These are phyloP conservation scores for Drosophila koepferae DNA, from an alignment of 2,888 invertebrate species.

Conservation along the genomic window DNA sequence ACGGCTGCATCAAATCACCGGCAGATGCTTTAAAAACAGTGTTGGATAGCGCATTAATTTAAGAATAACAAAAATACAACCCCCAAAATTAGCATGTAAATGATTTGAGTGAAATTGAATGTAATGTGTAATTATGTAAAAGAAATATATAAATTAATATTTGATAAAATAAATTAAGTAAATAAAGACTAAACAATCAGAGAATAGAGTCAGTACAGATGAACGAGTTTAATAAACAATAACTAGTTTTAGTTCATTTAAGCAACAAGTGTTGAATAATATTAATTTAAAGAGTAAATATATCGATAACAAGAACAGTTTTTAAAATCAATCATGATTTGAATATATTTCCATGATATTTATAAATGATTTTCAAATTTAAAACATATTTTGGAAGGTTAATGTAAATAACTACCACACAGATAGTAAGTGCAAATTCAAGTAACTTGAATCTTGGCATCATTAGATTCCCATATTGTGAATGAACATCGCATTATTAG, in stretches of 20 bases:
- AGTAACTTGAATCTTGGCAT: no score
- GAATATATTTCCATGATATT: background rate
- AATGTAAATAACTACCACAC: no score
- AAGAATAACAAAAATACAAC: slow-evolving; percentile 1
- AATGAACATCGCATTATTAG: background rate
- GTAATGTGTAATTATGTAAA: background rate
- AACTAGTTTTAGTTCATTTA: background rate
- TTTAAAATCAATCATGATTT: background rate
- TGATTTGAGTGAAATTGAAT: background rate
- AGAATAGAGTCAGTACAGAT: background rate
- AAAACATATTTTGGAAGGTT: no score
- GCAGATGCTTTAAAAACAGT: slow-evolving; percentile 53
- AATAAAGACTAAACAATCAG: background rate
- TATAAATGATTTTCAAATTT: no score
- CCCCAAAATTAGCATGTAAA: background rate
- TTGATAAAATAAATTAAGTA: background rate
- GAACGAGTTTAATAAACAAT: background rate
- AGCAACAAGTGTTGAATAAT: slow-evolving; percentile 2
- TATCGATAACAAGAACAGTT: background rate
- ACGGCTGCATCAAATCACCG: slow-evolving; percentile 42
- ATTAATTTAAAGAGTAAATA: background rate
- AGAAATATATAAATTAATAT: no score
- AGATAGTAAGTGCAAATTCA: no score
- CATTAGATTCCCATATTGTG: no score
- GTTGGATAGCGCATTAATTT: slow-evolving; percentile 31